These are phyloP conservation scores for Altica lythri DNA, from an alignment of 2,888 invertebrate species.

Conservation along the genomic window DNA sequence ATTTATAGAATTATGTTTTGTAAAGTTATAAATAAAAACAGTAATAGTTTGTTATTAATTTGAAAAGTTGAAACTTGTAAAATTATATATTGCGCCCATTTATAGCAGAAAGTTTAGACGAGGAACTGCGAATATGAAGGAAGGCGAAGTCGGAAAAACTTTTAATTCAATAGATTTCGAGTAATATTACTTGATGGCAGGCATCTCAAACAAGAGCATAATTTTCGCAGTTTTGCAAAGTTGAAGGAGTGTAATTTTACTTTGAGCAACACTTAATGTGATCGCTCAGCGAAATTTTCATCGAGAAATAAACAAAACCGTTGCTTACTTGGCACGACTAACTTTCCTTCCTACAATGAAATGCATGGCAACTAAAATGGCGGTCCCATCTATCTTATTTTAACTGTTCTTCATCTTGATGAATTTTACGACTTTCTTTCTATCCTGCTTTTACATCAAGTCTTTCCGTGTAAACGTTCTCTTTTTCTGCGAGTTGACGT, in stretches of 20 bases:
- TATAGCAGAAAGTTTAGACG: conserved; percentile 26
- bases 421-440: conserved; percentile 42
- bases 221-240: conserved; percentile 56
- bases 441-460: conserved; percentile 21
- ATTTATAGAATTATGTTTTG: no score
- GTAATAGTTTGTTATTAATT: no score
- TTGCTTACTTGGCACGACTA: conserved; percentile 33
- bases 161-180: conserved; percentile 35
- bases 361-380: conserved; percentile 55
- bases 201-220: conserved; percentile 44
- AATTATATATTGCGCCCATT: conserved; percentile 17
- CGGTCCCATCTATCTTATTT: conserved; percentile 56
- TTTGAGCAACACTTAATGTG: conserved; percentile 52
- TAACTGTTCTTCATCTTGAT: conserved; percentile 53
- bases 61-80: not conserved
- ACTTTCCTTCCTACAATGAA: conserved; percentile 49
- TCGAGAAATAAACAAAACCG: conserved; percentile 33
- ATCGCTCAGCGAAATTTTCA: conserved; percentile 42
- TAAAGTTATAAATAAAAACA: no score
- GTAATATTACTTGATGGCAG: conserved; percentile 32
- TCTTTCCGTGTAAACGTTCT: conserved; percentile 11
- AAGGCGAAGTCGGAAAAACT: conserved; percentile 32
- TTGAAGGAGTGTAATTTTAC: conserved; percentile 56
- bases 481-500: conserved; percentile 29
- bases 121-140: conserved; percentile 28